A percentile compares a stretch with the other conserved stretches of the same genome.
These are phyloP conservation scores for Hydropsyche betteni DNA, from an alignment of 2,888 invertebrate species.

Conservation along the genomic window DNA sequence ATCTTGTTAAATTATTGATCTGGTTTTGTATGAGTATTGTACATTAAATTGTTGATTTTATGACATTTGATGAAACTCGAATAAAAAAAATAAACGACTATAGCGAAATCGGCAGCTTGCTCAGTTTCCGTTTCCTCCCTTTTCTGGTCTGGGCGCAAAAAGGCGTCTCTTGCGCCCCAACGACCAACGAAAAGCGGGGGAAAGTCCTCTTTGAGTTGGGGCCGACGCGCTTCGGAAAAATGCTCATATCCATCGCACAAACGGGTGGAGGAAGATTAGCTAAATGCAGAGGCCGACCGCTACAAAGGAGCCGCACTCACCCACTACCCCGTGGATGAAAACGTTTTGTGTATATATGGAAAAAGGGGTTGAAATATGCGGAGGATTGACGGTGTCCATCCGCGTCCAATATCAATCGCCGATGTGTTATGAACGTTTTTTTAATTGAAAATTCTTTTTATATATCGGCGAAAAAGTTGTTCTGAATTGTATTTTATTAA, in stretches of 20 bases:
- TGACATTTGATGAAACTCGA: not conserved
- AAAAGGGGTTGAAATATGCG: constrained; percentile 46
- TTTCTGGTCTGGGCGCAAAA: constrained; percentile 56
- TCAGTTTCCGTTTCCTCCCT: constrained; percentile 25
- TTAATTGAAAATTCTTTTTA: not conserved
- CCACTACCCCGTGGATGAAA: constrained; percentile 36
- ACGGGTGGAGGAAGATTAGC: constrained; percentile 45
- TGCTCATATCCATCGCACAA: constrained; percentile 52
- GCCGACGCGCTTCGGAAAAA: constrained; percentile 57
- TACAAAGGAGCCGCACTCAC: constrained; percentile 44
- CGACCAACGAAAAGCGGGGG: constrained; percentile 54
- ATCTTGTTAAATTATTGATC: not conserved
- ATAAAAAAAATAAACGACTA: too few relatives aligned
- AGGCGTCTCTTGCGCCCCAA: constrained; percentile 53
- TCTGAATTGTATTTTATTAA: too few relatives aligned
- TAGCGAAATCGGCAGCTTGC: constrained; percentile 22
- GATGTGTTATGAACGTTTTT: not conserved
- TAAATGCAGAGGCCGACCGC: constrained; percentile 47
- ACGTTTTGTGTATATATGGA: constrained; percentile 52
- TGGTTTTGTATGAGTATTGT: not conserved
- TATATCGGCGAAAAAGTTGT: too few relatives aligned
- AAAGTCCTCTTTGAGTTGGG: constrained; percentile 54
- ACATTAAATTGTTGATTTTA: not conserved
- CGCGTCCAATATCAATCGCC: constrained; percentile 25
- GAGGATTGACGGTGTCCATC: constrained; percentile 33